phyloP scores from a whole-genome alignment of 2,113 vertebrate species.

The Mirounga angustirostris region DNA sequence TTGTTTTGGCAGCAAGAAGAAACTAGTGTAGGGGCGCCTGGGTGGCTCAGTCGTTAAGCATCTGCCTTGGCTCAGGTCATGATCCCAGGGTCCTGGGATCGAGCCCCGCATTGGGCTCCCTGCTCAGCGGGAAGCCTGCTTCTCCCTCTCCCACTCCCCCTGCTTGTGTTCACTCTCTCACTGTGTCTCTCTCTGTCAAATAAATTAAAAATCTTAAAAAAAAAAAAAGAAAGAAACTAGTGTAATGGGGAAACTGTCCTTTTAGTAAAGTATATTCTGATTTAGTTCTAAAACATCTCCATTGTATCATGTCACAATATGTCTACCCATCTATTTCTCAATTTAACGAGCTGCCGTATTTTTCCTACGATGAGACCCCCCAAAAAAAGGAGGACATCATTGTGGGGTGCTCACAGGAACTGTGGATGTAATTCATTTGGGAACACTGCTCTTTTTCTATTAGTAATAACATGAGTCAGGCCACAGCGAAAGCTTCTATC shows the following conservation, averaged over 20 bases:
- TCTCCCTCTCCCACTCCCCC: too few species aligned
- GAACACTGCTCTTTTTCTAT: not conserved
- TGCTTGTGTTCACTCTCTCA: too few species aligned
- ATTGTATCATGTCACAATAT: not conserved
- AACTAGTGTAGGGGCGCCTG: not conserved
- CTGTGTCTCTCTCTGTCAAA: too few species aligned
- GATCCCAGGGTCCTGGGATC: too few species aligned
- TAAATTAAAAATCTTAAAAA: too few species aligned
- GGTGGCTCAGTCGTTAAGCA: too few species aligned
- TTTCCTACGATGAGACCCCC: not conserved
- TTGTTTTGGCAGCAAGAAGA: not conserved
- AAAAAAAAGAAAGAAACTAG: not conserved
- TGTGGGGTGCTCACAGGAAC: not conserved
- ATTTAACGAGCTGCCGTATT: not conserved
- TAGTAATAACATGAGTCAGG: not conserved
- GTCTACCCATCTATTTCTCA: not conserved
- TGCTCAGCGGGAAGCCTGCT: too few species aligned
- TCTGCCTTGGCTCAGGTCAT: too few species aligned
- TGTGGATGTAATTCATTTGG: not conserved
- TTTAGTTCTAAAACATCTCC: not conserved
- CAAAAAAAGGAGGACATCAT: not conserved
- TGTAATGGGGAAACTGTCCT: not conserved
- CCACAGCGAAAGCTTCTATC: not conserved
- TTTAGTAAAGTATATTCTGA: slow-evolving; percentile 36
- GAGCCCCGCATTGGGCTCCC: too few species aligned